Percentiles rank a stretch among this genome's conserved stretches.
Evolutionary conservation across 2,797 vertebrate genomes (phyloP).

Genomic region (Erpetoichthys calabaricus): DNA sequence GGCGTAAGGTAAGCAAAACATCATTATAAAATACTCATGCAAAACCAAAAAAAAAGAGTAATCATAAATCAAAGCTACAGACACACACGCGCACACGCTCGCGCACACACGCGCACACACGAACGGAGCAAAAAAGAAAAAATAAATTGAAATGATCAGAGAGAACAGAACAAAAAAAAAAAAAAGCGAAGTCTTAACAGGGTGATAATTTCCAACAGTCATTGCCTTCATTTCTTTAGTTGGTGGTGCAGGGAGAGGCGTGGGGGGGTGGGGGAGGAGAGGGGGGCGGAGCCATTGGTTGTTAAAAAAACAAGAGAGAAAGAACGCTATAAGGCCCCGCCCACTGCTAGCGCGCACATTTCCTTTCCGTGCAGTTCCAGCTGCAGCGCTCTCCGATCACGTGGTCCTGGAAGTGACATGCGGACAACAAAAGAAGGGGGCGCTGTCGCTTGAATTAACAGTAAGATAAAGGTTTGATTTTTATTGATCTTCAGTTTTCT

Average conservation of each 20-base stretch:
- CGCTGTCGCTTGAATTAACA: no score
- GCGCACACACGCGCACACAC: no score
- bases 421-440: no score
- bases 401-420: constrained; percentile 6
- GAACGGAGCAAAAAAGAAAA: no score
- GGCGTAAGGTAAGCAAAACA: constrained; percentile 41
- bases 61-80: constrained; percentile 18
- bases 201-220: constrained; percentile 65
- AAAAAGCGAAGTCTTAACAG: constrained; percentile 17
- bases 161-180: no score
- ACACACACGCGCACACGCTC: constrained; percentile 13
- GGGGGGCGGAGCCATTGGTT: constrained; percentile 25
- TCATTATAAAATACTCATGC: constrained; percentile 71
- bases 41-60: constrained; percentile 44
- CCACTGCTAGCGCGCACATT: constrained; percentile 13
- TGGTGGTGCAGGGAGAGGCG: constrained; percentile 16
- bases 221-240: constrained; percentile 60
- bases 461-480: no score
- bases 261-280: background rate
- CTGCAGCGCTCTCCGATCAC: constrained; percentile 21
- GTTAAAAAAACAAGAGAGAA: constrained; percentile 41
- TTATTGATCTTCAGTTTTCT: no score
- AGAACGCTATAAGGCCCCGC: no score
- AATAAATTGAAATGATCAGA: no score
- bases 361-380: constrained; percentile 48